Conservation (phyloP, 2,797 vertebrate genomes). For the Enteromius thamalakanensis region DNA sequence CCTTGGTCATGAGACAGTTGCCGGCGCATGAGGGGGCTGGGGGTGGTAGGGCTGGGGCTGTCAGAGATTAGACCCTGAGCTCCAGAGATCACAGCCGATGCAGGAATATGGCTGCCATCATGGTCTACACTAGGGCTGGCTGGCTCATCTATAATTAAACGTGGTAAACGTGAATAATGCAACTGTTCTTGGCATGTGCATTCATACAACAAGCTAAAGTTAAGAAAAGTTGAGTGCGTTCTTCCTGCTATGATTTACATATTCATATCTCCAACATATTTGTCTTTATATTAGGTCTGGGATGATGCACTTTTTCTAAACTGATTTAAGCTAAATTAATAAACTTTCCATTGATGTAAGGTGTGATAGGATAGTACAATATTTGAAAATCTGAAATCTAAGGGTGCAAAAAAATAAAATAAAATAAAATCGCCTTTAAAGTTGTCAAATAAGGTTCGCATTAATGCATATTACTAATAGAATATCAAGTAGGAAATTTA, state of each 20-base stretch:
- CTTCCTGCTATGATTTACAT: neutral
- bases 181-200: neutral
- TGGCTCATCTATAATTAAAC: conserved; percentile 86
- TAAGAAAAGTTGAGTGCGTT: neutral
- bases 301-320: neutral
- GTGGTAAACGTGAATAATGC: conserved; percentile 24
- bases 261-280: neutral
- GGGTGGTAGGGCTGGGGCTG: conserved; percentile 84
- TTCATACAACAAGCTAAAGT: neutral
- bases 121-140: conserved; percentile 94
- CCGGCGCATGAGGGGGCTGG: conserved; percentile 88
- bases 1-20: conserved; percentile 98
- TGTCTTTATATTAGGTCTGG: neutral
- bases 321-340: too few species aligned
- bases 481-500: too few species aligned
- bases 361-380: too few species aligned
- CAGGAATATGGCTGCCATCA: conserved; percentile 88
- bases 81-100: conserved; percentile 93
- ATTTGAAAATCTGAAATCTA: too few species aligned
- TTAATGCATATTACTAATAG: too few species aligned
- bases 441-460: too few species aligned
- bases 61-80: conserved; percentile 80
- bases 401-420: too few species aligned
- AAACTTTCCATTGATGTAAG: too few species aligned
- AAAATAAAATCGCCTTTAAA: too few species aligned